phyloP scores from a whole-genome alignment of 2,113 vertebrate species.

The Paracanthobrama guichenoti region DNA sequence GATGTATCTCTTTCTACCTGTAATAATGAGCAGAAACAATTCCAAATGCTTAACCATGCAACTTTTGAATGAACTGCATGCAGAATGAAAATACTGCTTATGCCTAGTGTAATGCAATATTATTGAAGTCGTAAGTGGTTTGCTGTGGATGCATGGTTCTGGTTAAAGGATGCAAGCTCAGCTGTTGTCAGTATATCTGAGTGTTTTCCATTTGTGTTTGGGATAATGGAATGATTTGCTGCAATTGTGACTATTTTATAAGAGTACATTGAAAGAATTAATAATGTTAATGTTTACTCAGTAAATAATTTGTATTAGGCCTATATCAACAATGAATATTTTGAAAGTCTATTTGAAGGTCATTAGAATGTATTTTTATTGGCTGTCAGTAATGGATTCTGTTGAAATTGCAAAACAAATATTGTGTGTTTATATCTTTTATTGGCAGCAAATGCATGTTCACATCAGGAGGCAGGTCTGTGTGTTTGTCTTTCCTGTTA shows the following conservation, averaged over 20 bases:
- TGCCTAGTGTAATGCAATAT: background rate
- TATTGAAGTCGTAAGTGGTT: slow-evolving; percentile 1
- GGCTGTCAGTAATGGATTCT: slow-evolving; percentile 18
- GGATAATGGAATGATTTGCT: background rate
- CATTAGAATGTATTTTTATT: background rate
- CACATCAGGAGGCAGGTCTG: background rate
- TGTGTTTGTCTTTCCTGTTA: slow-evolving; percentile 14
- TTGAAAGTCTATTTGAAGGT: background rate
- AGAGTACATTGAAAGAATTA: background rate
- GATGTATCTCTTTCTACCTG: background rate
- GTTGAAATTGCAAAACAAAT: background rate
- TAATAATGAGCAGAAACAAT: background rate
- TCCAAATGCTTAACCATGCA: background rate
- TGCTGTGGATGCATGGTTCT: slow-evolving; percentile 9
- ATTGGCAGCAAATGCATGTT: background rate
- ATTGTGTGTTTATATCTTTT: background rate
- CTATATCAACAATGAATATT: background rate
- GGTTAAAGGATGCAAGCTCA: slow-evolving; percentile 2
- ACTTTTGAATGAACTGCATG: background rate
- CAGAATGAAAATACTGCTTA: slow-evolving; percentile 6
- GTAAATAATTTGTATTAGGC: background rate
- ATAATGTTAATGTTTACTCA: background rate
- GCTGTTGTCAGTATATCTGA: slow-evolving; percentile 17
- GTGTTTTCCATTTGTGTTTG: background rate
- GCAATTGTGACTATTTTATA: background rate